phyloP scores from a whole-genome alignment of 2,888 invertebrate species.

The Rhagophthalmus giganteus region DNA sequence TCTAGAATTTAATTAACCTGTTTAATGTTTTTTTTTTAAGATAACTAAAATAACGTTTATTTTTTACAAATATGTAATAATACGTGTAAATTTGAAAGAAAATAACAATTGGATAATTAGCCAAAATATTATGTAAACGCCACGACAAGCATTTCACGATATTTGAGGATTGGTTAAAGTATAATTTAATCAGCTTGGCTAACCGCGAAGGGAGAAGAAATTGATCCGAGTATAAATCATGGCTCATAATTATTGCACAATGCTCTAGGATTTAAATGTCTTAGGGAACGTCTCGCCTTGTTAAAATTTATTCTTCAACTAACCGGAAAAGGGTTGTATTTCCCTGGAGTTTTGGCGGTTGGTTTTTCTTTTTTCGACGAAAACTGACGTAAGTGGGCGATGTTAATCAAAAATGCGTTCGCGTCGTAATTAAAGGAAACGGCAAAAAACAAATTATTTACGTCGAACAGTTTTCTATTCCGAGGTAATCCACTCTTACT shows the following conservation, averaged over 20 bases:
- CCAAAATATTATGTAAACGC: background rate
- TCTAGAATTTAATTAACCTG: no score
- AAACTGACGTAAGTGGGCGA: background rate
- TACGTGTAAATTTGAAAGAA: no score
- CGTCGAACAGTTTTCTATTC: conserved; percentile 16
- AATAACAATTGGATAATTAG: no score
- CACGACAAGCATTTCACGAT: background rate
- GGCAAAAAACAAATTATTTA: conserved; percentile 22
- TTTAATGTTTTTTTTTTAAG: no score
- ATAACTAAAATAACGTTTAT: background rate
- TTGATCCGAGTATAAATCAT: conserved; percentile 38
- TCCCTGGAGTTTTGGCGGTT: conserved; percentile 9
- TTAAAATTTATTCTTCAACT: conserved; percentile 34
- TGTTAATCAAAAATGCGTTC: no score
- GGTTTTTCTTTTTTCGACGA: conserved; percentile 7
- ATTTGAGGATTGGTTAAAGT: conserved; percentile 31
- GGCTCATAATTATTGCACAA: conserved; percentile 37
- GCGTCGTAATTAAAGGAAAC: no score
- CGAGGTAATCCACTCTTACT: conserved; percentile 23
- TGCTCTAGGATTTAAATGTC: conserved; percentile 37
- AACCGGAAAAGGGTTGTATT: conserved; percentile 25
- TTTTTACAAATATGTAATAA: no score
- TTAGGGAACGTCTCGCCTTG: conserved; percentile 34
- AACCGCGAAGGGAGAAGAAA: conserved; percentile 35
- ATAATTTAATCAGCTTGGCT: conserved; percentile 50